Evolutionary conservation across 2,797 vertebrate species (phyloP).

Genomic region (Euthynnus affinis): DNA sequence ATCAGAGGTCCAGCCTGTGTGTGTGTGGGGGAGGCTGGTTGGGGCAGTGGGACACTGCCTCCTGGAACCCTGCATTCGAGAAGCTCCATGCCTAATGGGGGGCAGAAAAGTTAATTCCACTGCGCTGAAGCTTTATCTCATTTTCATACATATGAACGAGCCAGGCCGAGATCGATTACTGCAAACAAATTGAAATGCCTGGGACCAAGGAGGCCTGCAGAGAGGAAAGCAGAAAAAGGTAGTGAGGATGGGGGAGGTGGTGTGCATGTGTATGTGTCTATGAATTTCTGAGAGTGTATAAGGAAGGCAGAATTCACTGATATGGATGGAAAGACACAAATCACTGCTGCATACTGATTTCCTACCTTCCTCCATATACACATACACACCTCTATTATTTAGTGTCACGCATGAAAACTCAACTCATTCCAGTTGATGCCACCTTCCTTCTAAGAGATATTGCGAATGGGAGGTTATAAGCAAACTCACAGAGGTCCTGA

Average conservation of each 20-base stretch:
- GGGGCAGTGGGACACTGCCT: slow-evolving; percentile 59
- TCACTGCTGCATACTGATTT: slow-evolving; percentile 76
- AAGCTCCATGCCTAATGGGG: slow-evolving; percentile 79
- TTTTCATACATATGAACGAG: slow-evolving; percentile 83
- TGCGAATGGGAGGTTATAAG: slow-evolving; percentile 57
- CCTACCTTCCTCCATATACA: slow-evolving; percentile 43
- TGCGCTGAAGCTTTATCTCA: slow-evolving; percentile 79
- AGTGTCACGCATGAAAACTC: slow-evolving; percentile 73
- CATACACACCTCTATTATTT: slow-evolving; percentile 70
- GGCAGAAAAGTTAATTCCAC: slow-evolving; percentile 85
- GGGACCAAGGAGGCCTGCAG: slow-evolving; percentile 69
- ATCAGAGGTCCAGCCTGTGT: not conserved
- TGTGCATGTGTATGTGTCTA: slow-evolving; percentile 61
- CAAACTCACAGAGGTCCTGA: slow-evolving; percentile 60
- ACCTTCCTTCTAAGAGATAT: slow-evolving; percentile 62
- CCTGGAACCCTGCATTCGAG: slow-evolving; percentile 62
- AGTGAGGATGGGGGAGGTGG: slow-evolving; percentile 45
- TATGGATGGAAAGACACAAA: slow-evolving; percentile 80
- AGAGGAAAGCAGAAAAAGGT: slow-evolving; percentile 58
- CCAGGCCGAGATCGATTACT: slow-evolving; percentile 82
- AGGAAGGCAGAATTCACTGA: slow-evolving; percentile 74
- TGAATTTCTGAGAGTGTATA: slow-evolving; percentile 76
- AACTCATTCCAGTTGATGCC: slow-evolving; percentile 64
- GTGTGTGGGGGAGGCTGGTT: slow-evolving; percentile 11
- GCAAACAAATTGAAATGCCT: slow-evolving; percentile 86